phyloP scores from a whole-genome alignment of 92 coral and sea anemone genomes.

The Plumapathes pennacea region DNA sequence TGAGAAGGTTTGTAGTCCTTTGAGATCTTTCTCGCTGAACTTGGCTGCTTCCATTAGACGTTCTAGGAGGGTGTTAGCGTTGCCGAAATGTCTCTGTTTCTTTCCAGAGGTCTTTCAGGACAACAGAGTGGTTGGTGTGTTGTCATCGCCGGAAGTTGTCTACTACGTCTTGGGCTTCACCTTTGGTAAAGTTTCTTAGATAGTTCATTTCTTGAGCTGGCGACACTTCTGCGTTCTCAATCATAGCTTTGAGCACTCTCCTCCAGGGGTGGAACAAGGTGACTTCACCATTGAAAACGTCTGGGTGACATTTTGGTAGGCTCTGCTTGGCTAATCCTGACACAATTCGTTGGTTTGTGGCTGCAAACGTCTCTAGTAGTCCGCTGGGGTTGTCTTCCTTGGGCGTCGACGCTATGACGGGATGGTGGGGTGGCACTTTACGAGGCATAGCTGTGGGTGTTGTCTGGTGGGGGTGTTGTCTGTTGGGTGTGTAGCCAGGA shows the following conservation, averaged over 20 bases:
- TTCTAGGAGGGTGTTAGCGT: conserved; percentile 33
- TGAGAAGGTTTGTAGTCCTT: conserved; percentile 33
- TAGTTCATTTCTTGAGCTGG: conserved; percentile 44
- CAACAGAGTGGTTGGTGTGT: conserved; percentile 11
- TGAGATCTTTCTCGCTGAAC: conserved; percentile 25
- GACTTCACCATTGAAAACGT: conserved; percentile 43
- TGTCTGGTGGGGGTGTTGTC: too few relatives aligned
- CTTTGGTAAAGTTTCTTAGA: conserved; percentile 24
- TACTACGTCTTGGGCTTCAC: conserved; percentile 28
- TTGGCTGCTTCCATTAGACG: conserved; percentile 22
- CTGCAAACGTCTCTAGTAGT: too few relatives aligned
- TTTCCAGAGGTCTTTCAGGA: conserved; percentile 23
- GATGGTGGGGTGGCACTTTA: too few relatives aligned
- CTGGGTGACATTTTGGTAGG: conserved; percentile 56
- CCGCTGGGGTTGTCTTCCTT: too few relatives aligned
- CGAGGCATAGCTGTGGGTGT: too few relatives aligned
- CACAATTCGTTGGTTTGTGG: conserved; percentile 15
- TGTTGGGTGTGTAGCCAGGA: too few relatives aligned
- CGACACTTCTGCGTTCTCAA: conserved; percentile 29
- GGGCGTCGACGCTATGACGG: too few relatives aligned
- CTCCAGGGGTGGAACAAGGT: conserved; percentile 64
- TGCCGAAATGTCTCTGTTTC: conserved; percentile 40
- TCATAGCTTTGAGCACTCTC: conserved; percentile 39
- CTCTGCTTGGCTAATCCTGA: conserved; percentile 25
- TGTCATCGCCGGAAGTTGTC: conserved; percentile 52